Percentiles rank a stretch among this genome's conserved stretches.
Evolutionary conservation across 2,797 vertebrate genomes (phyloP).

Genomic region (Artibeus jamaicensis): DNA sequence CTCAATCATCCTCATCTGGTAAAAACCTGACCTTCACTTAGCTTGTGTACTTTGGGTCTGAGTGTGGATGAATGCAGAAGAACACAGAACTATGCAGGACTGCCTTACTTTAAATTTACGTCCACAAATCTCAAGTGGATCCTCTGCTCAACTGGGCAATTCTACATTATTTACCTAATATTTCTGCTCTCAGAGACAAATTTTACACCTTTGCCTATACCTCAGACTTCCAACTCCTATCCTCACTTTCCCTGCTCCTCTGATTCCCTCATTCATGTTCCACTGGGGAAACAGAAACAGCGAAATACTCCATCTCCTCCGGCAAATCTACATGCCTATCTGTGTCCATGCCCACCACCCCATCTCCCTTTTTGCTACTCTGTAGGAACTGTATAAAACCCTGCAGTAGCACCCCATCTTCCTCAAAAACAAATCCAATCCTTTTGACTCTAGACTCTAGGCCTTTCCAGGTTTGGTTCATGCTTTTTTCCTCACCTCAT

Average conservation of each 20-base stretch:
- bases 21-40: not conserved
- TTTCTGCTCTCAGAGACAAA: not conserved
- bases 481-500: not conserved
- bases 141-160: not conserved
- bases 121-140: not conserved
- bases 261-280: not conserved
- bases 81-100: not conserved
- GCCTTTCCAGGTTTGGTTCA: not conserved
- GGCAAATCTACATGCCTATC: not conserved
- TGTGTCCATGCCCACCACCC: accelerated
- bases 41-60: not conserved
- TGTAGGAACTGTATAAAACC: not conserved
- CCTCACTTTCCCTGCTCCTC: not conserved
- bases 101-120: not conserved
- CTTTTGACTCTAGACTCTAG: not conserved
- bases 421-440: not conserved
- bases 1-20: not conserved
- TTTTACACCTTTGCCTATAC: not conserved
- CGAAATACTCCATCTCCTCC: not conserved
- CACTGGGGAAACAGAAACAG: not conserved
- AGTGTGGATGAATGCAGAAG: not conserved
- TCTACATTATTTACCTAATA: not conserved
- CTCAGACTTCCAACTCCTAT: not conserved
- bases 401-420: not conserved
- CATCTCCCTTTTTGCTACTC: not conserved